Evolutionary conservation across 2,888 invertebrate genomes (phyloP).

Genomic region (Erebia epiphron): DNA sequence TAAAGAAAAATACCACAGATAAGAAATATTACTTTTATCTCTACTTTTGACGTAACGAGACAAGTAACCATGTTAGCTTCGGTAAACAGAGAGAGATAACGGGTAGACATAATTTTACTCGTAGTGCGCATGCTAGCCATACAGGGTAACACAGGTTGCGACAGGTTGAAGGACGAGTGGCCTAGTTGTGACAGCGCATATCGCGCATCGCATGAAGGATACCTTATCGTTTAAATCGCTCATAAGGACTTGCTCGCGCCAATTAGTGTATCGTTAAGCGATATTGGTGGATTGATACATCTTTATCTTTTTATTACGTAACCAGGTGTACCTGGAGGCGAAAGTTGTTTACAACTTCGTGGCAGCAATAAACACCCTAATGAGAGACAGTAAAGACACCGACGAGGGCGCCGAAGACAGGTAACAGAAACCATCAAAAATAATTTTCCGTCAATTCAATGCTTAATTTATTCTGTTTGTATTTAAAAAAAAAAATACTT

Average conservation of each 20-base stretch:
- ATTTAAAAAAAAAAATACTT: too few species aligned
- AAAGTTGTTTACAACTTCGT: conserved; percentile 92
- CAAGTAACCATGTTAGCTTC: too few species aligned
- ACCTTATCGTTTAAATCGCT: conserved; percentile 8
- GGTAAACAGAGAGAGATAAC: too few species aligned
- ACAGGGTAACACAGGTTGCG: too few species aligned
- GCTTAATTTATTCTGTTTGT: not conserved
- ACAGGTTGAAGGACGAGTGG: too few species aligned
- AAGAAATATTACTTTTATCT: too few species aligned
- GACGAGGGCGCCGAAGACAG: conserved; percentile 66
- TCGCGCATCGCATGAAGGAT: too few species aligned
- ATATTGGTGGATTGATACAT: conserved; percentile 28
- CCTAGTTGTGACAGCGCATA: too few species aligned
- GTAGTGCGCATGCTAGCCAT: too few species aligned
- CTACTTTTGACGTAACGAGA: too few species aligned
- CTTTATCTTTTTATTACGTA: conserved; percentile 39
- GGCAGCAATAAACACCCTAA: conserved; percentile 88
- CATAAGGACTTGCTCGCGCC: conserved; percentile 21
- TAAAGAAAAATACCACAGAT: too few species aligned
- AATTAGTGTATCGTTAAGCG: conserved; percentile 25
- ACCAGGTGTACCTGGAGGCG: conserved; percentile 89
- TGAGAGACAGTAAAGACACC: conserved; percentile 59
- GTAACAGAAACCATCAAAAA: conserved; percentile 44
- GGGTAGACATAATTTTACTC: too few species aligned
- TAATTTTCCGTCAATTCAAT: not conserved